These are phyloP conservation scores for Lithophane leautieri DNA, from an alignment of 2,888 invertebrate genomes.

Conservation along the genomic window DNA sequence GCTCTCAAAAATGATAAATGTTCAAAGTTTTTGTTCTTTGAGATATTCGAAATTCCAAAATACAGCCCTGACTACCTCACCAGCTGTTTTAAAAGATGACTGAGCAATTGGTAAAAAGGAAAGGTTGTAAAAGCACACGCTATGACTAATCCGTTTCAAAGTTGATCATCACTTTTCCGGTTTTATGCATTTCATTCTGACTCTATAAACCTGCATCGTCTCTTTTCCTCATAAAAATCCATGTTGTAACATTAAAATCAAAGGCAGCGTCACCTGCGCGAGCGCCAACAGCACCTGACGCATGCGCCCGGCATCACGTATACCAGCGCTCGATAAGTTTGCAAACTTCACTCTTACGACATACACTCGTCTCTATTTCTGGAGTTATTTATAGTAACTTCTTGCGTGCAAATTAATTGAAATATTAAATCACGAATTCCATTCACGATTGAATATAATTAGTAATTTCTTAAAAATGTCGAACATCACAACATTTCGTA, in stretches of 20 bases:
- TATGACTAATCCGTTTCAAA: background rate
- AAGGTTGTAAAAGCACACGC: background rate
- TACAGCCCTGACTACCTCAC: background rate
- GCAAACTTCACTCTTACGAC: conserved; percentile 38
- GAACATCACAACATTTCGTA: background rate
- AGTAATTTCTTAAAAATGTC: background rate
- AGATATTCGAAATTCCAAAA: background rate
- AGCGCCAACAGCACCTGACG: background rate
- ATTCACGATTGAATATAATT: background rate
- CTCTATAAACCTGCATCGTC: conserved; percentile 4
- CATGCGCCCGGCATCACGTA: conserved; percentile 59
- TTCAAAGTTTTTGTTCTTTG: too few relatives aligned
- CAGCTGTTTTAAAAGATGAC: background rate
- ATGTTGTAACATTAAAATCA: conserved; percentile 46
- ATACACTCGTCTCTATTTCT: conserved; percentile 37
- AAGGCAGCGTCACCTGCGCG: conserved; percentile 26
- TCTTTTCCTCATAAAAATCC: conserved; percentile 11
- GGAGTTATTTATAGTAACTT: conserved; percentile 6
- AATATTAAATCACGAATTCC: too few relatives aligned
- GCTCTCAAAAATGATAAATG: background rate
- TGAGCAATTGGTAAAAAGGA: background rate
- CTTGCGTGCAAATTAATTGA: too few relatives aligned
- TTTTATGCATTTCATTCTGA: background rate
- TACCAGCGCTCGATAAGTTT: conserved; percentile 35
- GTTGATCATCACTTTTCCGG: background rate